Percentiles rank a stretch among this genome's conserved stretches.
Evolutionary conservation across 2,113 vertebrate species (phyloP).

Genomic region (Typhlomys cinereus): DNA sequence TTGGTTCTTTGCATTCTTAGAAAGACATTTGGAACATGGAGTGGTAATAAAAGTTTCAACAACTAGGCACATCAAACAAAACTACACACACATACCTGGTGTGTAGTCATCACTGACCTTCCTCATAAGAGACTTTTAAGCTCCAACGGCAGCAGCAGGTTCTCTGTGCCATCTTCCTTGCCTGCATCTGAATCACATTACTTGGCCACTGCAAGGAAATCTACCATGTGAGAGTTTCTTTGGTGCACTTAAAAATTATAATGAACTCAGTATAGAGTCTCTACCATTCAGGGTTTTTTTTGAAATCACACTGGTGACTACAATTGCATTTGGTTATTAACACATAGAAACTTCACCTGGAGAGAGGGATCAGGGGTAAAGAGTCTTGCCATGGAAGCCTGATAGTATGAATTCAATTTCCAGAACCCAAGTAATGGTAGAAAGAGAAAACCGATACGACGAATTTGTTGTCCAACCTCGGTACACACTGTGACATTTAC

Average conservation of each 20-base stretch:
- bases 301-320: not conserved
- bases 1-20: constrained; percentile 37
- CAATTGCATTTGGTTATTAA: constrained; percentile 9
- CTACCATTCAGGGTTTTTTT: not conserved
- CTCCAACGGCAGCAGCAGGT: not conserved
- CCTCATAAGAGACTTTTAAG: not conserved
- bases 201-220: not conserved
- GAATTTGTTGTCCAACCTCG: no score
- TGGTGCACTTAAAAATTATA: not conserved
- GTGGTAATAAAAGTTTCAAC: not conserved
- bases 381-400: no score
- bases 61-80: not conserved
- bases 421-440: no score
- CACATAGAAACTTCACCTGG: no score
- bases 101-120: not conserved
- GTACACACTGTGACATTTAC: no score
- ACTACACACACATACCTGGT: not conserved
- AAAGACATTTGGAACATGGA: constrained; percentile 1
- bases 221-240: not conserved
- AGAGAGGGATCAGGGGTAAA: no score
- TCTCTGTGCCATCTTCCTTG: constrained; percentile 4
- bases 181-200: no score
- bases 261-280: not conserved
- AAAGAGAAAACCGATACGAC: no score
- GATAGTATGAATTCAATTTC: no score